A percentile compares a stretch with the other conserved stretches of the same genome.
phyloP scores from a whole-genome alignment of 2,113 vertebrate genomes.

The Argyrosomus japonicus region DNA sequence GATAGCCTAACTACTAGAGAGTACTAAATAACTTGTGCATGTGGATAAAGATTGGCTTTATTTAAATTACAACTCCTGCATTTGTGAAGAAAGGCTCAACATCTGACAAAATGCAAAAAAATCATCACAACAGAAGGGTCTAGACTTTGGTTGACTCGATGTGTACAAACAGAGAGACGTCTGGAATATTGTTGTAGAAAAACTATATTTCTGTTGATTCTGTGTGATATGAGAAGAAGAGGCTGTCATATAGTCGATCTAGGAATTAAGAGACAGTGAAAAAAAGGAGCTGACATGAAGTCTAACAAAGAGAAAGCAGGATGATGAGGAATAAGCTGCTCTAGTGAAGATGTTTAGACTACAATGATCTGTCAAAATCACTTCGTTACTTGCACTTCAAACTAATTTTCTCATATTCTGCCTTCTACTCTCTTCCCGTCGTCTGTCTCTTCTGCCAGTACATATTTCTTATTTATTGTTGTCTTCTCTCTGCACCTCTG shows the following conservation, averaged over 20 bases:
- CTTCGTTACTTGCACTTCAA: slow-evolving; percentile 52
- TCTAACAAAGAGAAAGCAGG: slow-evolving; percentile 31
- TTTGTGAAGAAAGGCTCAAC: background rate
- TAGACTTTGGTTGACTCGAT: background rate
- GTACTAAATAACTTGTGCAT: background rate
- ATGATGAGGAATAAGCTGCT: slow-evolving; percentile 13
- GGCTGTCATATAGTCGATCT: slow-evolving; percentile 36
- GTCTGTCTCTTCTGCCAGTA: slow-evolving; percentile 39
- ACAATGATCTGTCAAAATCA: slow-evolving; percentile 53
- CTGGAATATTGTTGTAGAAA: slow-evolving; percentile 3
- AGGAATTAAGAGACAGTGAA: slow-evolving; percentile 36
- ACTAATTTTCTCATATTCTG: slow-evolving; percentile 57
- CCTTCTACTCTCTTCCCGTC: slow-evolving; percentile 27
- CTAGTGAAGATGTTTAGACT: slow-evolving; percentile 40
- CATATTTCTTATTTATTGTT: slow-evolving; percentile 55
- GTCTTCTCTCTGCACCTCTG: slow-evolving; percentile 40
- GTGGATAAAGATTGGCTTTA: background rate
- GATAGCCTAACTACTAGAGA: background rate
- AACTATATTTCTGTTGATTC: slow-evolving; percentile 42
- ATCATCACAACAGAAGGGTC: slow-evolving; percentile 5
- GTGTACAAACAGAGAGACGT: slow-evolving; percentile 31
- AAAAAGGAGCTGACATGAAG: slow-evolving; percentile 23
- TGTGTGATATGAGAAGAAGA: slow-evolving; percentile 24
- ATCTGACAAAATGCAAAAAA: slow-evolving; percentile 11
- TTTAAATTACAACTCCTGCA: background rate